These are phyloP conservation scores for Arothron firmamentum DNA, from an alignment of 2,113 vertebrate genomes.

Conservation along the genomic window DNA sequence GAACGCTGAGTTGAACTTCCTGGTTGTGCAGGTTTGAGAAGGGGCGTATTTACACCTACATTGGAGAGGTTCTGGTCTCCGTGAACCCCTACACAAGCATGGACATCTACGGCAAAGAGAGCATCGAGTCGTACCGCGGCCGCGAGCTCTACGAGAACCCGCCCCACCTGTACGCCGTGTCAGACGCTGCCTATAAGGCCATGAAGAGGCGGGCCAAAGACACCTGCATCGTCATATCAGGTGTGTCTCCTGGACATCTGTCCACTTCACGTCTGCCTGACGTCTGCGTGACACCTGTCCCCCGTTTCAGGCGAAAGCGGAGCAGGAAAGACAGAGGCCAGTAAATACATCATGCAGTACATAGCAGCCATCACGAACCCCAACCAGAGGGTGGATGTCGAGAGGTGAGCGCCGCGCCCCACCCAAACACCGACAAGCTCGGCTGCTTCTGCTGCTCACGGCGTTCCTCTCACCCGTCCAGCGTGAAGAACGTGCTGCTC, in stretches of 20 bases:
- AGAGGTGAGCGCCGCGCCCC: conserved; percentile 77
- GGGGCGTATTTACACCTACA: conserved; percentile 89
- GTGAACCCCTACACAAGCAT: conserved; percentile 85
- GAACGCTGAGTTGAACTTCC: not conserved
- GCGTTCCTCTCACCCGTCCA: conserved; percentile 56
- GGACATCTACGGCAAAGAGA: conserved; percentile 80
- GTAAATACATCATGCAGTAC: conserved; percentile 95
- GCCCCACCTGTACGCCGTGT: conserved; percentile 86
- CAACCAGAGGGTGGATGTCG: conserved; percentile 82
- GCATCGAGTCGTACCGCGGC: conserved; percentile 81
- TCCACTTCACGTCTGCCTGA: not conserved
- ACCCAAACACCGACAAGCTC: too few relatives aligned
- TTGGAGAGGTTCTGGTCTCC: conserved; percentile 91
- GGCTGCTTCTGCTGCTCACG: not conserved
- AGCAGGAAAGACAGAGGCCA: conserved; percentile 91
- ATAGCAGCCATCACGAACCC: conserved; percentile 93
- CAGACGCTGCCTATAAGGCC: conserved; percentile 89
- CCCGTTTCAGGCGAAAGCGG: conserved; percentile 84
- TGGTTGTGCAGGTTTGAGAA: conserved; percentile 80
- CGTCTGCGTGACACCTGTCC: not conserved
- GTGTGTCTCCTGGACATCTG: conserved; percentile 51
- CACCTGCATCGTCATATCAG: conserved; percentile 95
- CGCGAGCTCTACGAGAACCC: conserved; percentile 89
- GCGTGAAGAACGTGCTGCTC: conserved; percentile 89
- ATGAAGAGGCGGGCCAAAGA: conserved; percentile 91